A percentile compares a stretch with the other conserved stretches of the same genome.
Conservation (phyloP, 2,113 vertebrate species). For the Bos indicus region DNA sequence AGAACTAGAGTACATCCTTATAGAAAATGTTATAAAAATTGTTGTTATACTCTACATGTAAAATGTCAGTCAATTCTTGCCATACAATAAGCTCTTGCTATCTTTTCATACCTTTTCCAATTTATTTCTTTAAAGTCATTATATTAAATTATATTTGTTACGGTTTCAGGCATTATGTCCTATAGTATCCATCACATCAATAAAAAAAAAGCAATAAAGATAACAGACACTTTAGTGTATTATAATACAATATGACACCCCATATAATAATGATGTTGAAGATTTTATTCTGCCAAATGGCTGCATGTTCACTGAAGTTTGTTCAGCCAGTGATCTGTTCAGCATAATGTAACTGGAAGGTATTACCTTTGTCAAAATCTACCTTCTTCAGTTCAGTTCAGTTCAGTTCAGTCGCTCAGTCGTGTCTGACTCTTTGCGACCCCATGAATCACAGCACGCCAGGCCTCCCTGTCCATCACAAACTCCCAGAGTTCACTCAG, state of each 20-base stretch:
- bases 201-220: neutral
- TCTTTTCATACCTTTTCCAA: neutral
- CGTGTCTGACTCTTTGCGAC: too few species aligned
- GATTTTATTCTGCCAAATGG: neutral
- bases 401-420: too few species aligned
- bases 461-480: too few species aligned
- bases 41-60: neutral
- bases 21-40: neutral
- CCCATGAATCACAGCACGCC: too few species aligned
- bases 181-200: neutral
- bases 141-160: neutral
- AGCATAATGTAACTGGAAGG: neutral
- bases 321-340: neutral
- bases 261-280: neutral
- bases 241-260: neutral
- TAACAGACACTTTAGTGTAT: neutral
- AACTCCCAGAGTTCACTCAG: too few species aligned
- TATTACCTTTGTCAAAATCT: neutral
- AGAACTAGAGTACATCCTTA: neutral
- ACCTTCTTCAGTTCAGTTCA: neutral
- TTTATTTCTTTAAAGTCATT: neutral
- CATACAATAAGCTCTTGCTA: neutral
- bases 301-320: neutral
- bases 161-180: neutral
- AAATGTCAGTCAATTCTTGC: neutral